Base-by-base conservation (phyloP, 2,797 vertebrate species). In the Orestias chungarensis region DNA sequence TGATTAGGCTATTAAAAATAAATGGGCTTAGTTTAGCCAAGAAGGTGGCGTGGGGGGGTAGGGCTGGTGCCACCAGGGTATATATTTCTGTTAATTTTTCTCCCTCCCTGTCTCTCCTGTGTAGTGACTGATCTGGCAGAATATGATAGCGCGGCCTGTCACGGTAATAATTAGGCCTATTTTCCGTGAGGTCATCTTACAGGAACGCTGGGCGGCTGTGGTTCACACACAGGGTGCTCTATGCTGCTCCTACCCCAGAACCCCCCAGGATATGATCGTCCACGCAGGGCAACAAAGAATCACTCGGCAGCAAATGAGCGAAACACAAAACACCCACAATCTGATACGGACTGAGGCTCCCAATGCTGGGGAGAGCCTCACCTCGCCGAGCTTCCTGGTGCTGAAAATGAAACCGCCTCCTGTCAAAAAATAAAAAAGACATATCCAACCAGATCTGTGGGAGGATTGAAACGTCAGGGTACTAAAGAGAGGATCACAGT, bases 41-140 rank as follows among this genome's bases (percentile, higher is more conserved):
- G 40, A 27, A 78, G 80, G 80, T 2, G 54, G 81, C 75, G 81
- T 79, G 75, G 55, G 10, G 14, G 25, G 43, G 80, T 75, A 11
- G 18, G n/a, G 18, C 12, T 82, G 79, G 86, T 86, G 81, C 80
- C 86, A 88, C 80, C 80, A 86, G 43, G 87, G 93, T 93, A 93
- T 93, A 94, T 93, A 94, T 93, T 94, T 93, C 93, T 93, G 93
- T 94, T 91, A 91, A 93, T 94, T 94, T 95, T 94, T 95, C 81
- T 85, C 23, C 66, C 66, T 50, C 80, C 79, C 70, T 49, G 59
- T 62, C 74, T 76, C 84, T 84, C 82, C 85, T 73, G 76, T 85
- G 88, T 91, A 89, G 88, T 88, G 92, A 91, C 92, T 93, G 91
- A 93, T 93, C 91, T 90, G 88, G 91, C 91, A 90, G 94, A 95